phyloP scores from a whole-genome alignment of 2,888 invertebrate species.

The Lamproptera curius region DNA sequence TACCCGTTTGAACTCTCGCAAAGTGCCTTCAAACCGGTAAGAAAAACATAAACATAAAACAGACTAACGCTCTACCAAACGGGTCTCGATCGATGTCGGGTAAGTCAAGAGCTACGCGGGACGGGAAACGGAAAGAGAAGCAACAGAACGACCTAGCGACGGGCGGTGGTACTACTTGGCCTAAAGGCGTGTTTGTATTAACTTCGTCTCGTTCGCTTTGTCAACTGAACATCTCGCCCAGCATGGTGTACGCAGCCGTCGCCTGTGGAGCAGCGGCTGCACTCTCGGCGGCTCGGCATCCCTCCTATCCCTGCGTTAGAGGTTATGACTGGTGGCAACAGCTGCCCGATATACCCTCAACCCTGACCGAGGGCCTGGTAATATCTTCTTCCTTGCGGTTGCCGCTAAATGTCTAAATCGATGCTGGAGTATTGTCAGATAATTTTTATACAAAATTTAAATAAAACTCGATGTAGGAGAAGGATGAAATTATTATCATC shows the following conservation, averaged over 20 bases:
- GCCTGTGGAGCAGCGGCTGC: slow-evolving; percentile 79
- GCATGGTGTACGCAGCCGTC: slow-evolving; percentile 88
- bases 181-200: slow-evolving; percentile 73
- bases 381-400: too few species aligned
- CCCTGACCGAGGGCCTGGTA: slow-evolving; percentile 5
- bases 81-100: slow-evolving; percentile 30
- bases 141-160: slow-evolving; percentile 75
- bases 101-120: slow-evolving; percentile 61
- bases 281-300: slow-evolving; percentile 60
- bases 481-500: too few species aligned
- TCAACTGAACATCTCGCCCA: slow-evolving; percentile 87
- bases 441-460: too few species aligned
- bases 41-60: slow-evolving; percentile 26
- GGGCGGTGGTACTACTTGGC: slow-evolving; percentile 76
- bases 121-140: slow-evolving; percentile 52
- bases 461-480: too few species aligned
- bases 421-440: too few species aligned
- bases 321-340: slow-evolving; percentile 61
- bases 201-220: slow-evolving; percentile 81
- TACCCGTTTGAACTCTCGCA: not conserved
- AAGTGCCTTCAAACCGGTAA: slow-evolving; percentile 2
- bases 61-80: slow-evolving; percentile 26
- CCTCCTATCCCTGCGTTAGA: slow-evolving; percentile 78
- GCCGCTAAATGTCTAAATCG: too few species aligned
- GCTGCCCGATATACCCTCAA: slow-evolving; percentile 14